Percentiles rank a stretch among this genome's conserved stretches.
These are phyloP conservation scores for Chlamydotis undulata DNA, from an alignment of 2,113 vertebrate species.

Conservation along the genomic window DNA sequence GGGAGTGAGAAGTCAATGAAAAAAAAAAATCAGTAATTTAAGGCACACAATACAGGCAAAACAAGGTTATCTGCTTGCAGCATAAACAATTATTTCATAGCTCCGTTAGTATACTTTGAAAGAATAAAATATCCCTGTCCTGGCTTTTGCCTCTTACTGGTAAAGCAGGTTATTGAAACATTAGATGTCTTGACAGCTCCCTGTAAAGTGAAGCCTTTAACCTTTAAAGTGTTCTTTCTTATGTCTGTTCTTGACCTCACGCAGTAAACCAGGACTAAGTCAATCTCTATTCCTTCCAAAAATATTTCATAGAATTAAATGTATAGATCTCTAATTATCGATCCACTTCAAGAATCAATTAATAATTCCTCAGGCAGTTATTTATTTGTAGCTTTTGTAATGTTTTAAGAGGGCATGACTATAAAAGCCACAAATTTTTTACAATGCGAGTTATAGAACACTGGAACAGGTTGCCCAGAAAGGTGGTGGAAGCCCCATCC, in stretches of 20 bases:
- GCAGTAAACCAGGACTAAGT: neutral
- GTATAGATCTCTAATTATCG: neutral
- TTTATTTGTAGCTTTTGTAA: neutral
- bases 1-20: neutral
- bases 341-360: neutral
- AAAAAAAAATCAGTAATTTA: neutral
- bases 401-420: neutral
- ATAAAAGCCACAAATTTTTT: neutral
- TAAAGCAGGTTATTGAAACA: neutral
- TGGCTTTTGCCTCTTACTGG: neutral
- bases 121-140: neutral
- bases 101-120: neutral
- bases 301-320: neutral
- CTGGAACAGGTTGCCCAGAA: too few relatives aligned
- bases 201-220: slow-evolving; percentile 19
- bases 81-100: neutral
- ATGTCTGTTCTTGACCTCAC: neutral
- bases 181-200: neutral
- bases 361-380: neutral
- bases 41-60: neutral
- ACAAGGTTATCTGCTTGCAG: neutral
- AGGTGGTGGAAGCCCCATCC: too few relatives aligned
- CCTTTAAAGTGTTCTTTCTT: neutral
- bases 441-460: too few relatives aligned
- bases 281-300: neutral